Evolutionary conservation across 1,140 invertebrate genomes (phyloP).

Genomic region (Drosophila mauritiana): DNA sequence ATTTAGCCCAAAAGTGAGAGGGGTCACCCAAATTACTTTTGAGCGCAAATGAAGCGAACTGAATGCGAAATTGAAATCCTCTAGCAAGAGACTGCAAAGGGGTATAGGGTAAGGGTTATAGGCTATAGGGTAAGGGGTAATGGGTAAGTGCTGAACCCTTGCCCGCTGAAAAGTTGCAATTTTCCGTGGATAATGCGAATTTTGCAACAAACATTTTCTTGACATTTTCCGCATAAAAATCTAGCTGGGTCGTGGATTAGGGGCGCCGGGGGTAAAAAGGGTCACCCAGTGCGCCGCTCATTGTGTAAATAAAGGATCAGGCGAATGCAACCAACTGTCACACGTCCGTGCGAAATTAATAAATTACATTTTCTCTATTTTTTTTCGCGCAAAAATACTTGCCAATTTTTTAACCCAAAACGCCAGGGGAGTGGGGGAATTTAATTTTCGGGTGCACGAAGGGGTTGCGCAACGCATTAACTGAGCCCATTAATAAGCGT

Average conservation of each 20-base stretch:
- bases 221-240: conserved; percentile 70
- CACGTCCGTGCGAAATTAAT: conserved; percentile 79
- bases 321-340: conserved; percentile 66
- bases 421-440: conserved; percentile 34
- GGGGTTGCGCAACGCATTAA: conserved; percentile 69
- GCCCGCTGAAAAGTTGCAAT: conserved; percentile 69
- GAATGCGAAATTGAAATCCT: conserved; percentile 11
- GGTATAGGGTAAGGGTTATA: conserved; percentile 18
- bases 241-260: conserved; percentile 9
- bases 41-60: conserved; percentile 46
- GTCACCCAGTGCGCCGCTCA: conserved; percentile 68
- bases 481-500: conserved; percentile 84
- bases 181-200: conserved; percentile 73
- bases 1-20: conserved; percentile 58
- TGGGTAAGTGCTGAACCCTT: conserved; percentile 57
- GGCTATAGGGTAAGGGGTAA: too few species aligned
- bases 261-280: conserved; percentile 54
- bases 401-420: conserved; percentile 78
- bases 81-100: background rate
- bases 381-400: conserved; percentile 59
- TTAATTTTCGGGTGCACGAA: conserved; percentile 58
- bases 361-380: conserved; percentile 70
- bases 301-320: conserved; percentile 83
- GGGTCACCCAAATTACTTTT: conserved; percentile 67
- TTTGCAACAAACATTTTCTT: conserved; percentile 68